Conservation (phyloP, 2,797 vertebrate genomes). For the Anguilla anguilla region DNA sequence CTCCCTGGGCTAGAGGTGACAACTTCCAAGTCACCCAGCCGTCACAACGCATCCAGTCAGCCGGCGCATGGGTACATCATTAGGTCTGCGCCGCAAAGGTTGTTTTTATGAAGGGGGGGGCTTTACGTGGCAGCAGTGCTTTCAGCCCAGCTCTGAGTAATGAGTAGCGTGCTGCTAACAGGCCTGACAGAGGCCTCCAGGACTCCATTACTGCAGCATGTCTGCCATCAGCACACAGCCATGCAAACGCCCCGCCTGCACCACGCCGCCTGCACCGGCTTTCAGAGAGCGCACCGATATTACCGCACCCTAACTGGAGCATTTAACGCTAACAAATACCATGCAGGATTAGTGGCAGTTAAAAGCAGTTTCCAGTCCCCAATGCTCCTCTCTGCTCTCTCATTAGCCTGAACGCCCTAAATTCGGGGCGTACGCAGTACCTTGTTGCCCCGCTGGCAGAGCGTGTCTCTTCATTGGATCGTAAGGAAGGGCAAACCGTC, state of each 20-base stretch:
- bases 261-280: not conserved
- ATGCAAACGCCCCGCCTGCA: not conserved
- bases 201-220: conserved; percentile 1
- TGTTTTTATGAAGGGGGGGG: conserved; percentile 39
- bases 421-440: not conserved
- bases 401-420: not conserved
- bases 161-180: not conserved
- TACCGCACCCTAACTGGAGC: too few relatives aligned
- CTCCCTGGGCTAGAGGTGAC: conserved; percentile 51
- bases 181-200: conserved; percentile 25
- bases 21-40: conserved; percentile 41
- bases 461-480: too few relatives aligned
- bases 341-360: not conserved
- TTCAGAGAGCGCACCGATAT: not conserved
- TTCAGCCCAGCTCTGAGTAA: conserved; percentile 30
- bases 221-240: conserved; percentile 1
- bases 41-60: conserved; percentile 46
- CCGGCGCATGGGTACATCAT: conserved; percentile 44
- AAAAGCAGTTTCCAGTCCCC: too few relatives aligned
- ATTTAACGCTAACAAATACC: not conserved
- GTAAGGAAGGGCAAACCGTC: not conserved
- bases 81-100: conserved; percentile 44
- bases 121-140: conserved; percentile 20
- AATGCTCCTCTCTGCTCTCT: not conserved
- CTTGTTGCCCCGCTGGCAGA: not conserved